Base-by-base conservation (phyloP, 1,140 invertebrate genomes). In the Euura saliciscinereae region DNA sequence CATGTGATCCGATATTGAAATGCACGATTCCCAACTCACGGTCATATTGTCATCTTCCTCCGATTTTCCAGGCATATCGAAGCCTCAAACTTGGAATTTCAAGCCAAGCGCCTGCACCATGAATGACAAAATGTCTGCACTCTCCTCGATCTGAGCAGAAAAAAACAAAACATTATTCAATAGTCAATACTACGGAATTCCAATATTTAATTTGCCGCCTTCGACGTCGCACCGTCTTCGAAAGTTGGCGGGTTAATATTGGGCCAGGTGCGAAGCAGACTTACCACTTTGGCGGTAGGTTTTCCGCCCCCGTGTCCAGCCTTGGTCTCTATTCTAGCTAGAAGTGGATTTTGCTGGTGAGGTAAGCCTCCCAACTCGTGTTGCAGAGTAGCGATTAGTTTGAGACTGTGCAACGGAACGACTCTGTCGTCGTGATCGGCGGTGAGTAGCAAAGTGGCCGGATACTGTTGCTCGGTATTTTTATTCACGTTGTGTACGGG, bases 401-500 rank as follows among this genome's bases (percentile, higher is more conserved):
- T 99, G 4, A 99, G 90, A 71, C 97, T 98, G 87, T 99, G 98
- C 71, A 97, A 90, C 45, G 97, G 97, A 70, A 98, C 97, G 70
- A 99, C 98, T 75, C 98, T 91, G 89, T 99, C 98, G 89, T 99
- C 98, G 86, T 99, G 98, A 90, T 99, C 98, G 13, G 96, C 98
- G 43, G 98, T 99, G 71, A 97, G 84, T 45, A 99, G 89, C 42
- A 99, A 86, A 3, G 93, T 94, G 5, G 97, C 92, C 44, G 98
- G 98, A 90, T 98, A 99, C 87, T 98, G 91, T 5, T 81, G 79
- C 66, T 84, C 87, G 70, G 89, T 81, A 1, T 96, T 95, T 13
- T 91, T 80, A 66, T 88, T 88, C 5, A 99, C 93, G 84, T 99
- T 99, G 86, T 99, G 98, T 6, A 99, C 87, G 1, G 98, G 98